These are phyloP conservation scores for Microtus ochrogaster DNA, from an alignment of 2,113 vertebrate genomes.

Conservation along the genomic window DNA sequence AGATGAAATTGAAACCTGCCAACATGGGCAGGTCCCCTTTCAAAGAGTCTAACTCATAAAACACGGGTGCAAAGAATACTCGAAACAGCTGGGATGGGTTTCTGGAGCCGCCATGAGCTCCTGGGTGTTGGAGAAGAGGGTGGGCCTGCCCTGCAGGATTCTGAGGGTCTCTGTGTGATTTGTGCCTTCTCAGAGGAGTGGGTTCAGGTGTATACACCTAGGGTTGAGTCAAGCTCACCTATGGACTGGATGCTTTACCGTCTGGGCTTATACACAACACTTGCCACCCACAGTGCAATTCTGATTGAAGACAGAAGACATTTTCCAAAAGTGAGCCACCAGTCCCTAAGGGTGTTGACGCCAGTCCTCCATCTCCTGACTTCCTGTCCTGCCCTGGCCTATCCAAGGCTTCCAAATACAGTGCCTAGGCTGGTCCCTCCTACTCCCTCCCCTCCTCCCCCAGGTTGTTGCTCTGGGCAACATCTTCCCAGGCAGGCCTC, in stretches of 20 bases:
- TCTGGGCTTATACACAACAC: too few species aligned
- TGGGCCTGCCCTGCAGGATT: fast-evolving
- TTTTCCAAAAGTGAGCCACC: not conserved
- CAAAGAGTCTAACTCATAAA: not conserved
- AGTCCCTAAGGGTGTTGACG: not conserved
- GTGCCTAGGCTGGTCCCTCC: not conserved
- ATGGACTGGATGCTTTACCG: not conserved
- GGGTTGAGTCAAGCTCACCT: fast-evolving
- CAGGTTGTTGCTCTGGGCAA: not conserved
- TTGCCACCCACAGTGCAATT: not conserved
- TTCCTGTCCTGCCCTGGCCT: not conserved
- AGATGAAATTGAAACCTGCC: constrained; percentile 29
- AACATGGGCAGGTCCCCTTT: not conserved
- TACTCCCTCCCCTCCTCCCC: not conserved
- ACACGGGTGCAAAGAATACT: not conserved
- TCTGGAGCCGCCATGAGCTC: fast-evolving
- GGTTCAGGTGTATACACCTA: not conserved
- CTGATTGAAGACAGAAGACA: not conserved
- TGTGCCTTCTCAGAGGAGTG: fast-evolving
- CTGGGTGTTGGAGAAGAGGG: fast-evolving
- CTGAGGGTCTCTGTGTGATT: not conserved
- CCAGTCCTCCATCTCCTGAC: not conserved
- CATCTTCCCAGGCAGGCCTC: not conserved
- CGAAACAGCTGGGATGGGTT: not conserved
- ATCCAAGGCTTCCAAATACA: not conserved